These are phyloP conservation scores for Chiloscyllium plagiosum DNA, from an alignment of 2,113 vertebrate species.

Conservation along the genomic window DNA sequence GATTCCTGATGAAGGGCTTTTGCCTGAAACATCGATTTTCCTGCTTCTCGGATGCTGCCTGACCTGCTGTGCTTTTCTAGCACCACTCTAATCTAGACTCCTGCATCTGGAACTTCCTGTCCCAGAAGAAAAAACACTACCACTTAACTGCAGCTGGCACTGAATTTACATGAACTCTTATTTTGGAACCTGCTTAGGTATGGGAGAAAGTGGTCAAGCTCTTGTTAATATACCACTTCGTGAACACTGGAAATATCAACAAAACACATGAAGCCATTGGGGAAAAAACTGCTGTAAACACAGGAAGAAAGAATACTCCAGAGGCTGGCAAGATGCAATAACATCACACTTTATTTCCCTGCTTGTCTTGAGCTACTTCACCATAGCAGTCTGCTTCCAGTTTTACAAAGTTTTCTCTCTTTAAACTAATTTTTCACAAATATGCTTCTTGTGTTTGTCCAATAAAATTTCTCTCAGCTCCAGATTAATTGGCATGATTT, in stretches of 20 bases:
- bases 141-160: background rate
- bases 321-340: background rate
- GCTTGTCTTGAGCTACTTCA: background rate
- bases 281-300: conserved; percentile 11
- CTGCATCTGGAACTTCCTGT: background rate
- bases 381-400: background rate
- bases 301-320: background rate
- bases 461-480: background rate
- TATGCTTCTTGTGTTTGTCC: background rate
- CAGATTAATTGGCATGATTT: background rate
- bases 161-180: background rate
- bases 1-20: too few species aligned
- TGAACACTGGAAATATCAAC: background rate
- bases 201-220: background rate
- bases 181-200: background rate
- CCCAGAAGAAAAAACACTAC: background rate
- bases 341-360: background rate
- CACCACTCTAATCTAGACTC: too few species aligned
- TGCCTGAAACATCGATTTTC: too few species aligned
- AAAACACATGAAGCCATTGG: background rate
- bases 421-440: background rate
- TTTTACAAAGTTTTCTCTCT: background rate
- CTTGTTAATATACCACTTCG: background rate
- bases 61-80: too few species aligned
- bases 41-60: too few species aligned